These are phyloP conservation scores for Brachionichthys hirsutus DNA, from an alignment of 2,113 vertebrate species.

Conservation along the genomic window DNA sequence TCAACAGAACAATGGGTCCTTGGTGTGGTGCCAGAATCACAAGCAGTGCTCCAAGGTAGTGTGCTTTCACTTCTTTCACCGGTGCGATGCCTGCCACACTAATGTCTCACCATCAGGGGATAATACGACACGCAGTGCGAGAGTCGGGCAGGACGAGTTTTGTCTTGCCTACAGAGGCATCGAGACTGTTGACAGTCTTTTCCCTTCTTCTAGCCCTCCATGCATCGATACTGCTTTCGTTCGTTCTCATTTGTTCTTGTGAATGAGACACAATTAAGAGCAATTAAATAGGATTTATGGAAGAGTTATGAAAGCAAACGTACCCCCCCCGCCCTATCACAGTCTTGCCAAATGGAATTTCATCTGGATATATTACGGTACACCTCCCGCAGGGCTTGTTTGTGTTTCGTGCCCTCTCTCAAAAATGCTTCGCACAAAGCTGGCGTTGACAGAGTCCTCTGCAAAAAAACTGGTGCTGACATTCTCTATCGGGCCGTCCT, in stretches of 20 bases:
- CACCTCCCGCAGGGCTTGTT: constrained; percentile 60
- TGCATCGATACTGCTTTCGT: constrained; percentile 13
- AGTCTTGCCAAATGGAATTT: constrained; percentile 34
- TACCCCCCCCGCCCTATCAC: neutral
- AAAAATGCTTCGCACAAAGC: constrained; percentile 63
- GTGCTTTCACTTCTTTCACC: constrained; percentile 45
- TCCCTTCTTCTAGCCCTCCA: constrained; percentile 13
- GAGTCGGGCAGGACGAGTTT: constrained; percentile 59
- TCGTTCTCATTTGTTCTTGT: constrained; percentile 21
- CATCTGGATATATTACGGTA: constrained; percentile 12
- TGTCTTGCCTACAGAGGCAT: constrained; percentile 37
- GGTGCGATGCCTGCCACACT: constrained; percentile 48
- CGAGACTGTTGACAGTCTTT: constrained; percentile 32
- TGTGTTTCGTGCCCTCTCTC: constrained; percentile 59
- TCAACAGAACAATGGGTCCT: constrained; percentile 91
- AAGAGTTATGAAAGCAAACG: constrained; percentile 13
- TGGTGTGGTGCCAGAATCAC: constrained; percentile 97
- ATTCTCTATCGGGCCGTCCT: constrained; percentile 61
- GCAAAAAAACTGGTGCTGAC: constrained; percentile 73
- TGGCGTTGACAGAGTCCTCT: constrained; percentile 61
- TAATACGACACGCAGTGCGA: constrained; percentile 51
- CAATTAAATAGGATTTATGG: constrained; percentile 6
- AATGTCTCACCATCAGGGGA: constrained; percentile 56
- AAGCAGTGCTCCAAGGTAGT: constrained; percentile 97
- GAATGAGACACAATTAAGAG: constrained; percentile 17